phyloP scores from a whole-genome alignment of 2,113 vertebrate genomes.

The Glaucidium brasilianum region DNA sequence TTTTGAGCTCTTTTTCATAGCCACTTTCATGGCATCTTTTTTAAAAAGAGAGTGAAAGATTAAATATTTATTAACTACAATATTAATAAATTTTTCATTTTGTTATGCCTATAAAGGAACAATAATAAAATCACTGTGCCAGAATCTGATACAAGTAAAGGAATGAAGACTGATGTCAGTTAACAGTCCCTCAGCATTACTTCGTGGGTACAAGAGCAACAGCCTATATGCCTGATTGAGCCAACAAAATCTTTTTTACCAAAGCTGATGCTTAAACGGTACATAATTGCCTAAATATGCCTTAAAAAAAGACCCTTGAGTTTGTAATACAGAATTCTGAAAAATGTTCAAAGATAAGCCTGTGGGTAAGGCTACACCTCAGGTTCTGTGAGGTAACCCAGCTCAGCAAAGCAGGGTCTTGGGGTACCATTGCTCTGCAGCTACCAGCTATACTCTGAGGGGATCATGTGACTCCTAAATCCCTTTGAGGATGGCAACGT shows the following conservation, averaged over 20 bases:
- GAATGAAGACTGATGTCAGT: background rate
- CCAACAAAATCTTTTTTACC: background rate
- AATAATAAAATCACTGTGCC: background rate
- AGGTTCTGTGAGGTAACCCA: background rate
- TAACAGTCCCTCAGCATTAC: background rate
- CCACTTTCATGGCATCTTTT: accelerated
- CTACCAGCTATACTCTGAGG: background rate
- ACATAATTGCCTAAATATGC: background rate
- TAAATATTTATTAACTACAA: background rate
- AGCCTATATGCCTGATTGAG: background rate
- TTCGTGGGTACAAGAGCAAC: background rate
- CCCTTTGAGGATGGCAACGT: background rate
- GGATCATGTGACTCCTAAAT: background rate
- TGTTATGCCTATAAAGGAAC: background rate
- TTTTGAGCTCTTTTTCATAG: background rate
- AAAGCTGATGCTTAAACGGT: background rate
- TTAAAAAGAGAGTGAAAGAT: background rate
- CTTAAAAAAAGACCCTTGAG: background rate
- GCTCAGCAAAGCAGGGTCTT: background rate
- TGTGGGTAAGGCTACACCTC: background rate
- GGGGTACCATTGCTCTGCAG: background rate
- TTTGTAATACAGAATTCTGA: background rate
- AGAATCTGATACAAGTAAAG: background rate
- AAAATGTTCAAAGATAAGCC: background rate
- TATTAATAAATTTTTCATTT: background rate